A percentile compares a stretch with the other conserved stretches of the same genome.
These are phyloP conservation scores for Moxostoma hubbsi DNA, from an alignment of 2,797 vertebrate species.

Conservation along the genomic window DNA sequence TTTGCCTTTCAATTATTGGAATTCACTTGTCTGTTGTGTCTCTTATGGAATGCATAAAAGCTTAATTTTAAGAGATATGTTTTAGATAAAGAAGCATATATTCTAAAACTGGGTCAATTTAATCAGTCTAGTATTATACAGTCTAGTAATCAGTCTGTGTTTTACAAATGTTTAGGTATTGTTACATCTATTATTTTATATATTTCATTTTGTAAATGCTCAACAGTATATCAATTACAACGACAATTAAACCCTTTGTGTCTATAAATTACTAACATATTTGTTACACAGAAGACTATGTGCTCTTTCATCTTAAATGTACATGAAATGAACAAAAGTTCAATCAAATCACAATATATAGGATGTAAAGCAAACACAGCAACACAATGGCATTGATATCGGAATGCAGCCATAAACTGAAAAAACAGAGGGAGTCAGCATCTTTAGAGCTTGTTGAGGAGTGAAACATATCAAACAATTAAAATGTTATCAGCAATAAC, in stretches of 20 bases:
- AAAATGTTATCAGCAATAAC: constrained; percentile 28
- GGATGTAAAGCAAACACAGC: background rate
- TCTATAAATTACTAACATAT: background rate
- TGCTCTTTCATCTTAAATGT: background rate
- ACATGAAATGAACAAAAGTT: background rate
- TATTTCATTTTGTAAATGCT: background rate
- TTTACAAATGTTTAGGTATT: too few species aligned
- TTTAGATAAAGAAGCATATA: background rate
- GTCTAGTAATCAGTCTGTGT: background rate
- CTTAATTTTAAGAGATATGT: constrained; percentile 4
- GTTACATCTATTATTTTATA: background rate
- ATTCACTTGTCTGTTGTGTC: background rate
- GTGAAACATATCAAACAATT: constrained; percentile 32
- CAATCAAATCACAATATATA: background rate
- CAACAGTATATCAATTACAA: background rate
- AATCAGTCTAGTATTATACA: background rate
- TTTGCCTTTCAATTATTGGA: too few species aligned
- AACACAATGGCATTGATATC: background rate
- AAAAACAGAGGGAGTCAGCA: background rate
- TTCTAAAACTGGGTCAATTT: constrained; percentile 3
- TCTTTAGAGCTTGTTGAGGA: constrained; percentile 15
- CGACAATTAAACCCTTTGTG: background rate
- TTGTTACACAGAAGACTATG: background rate
- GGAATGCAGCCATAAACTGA: background rate
- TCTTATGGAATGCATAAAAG: background rate